Evolutionary conservation across 1,140 invertebrate genomes (phyloP), one percentile per base, ranked within the genome.

Genomic region (Drosophila rhopaloa): DNA sequence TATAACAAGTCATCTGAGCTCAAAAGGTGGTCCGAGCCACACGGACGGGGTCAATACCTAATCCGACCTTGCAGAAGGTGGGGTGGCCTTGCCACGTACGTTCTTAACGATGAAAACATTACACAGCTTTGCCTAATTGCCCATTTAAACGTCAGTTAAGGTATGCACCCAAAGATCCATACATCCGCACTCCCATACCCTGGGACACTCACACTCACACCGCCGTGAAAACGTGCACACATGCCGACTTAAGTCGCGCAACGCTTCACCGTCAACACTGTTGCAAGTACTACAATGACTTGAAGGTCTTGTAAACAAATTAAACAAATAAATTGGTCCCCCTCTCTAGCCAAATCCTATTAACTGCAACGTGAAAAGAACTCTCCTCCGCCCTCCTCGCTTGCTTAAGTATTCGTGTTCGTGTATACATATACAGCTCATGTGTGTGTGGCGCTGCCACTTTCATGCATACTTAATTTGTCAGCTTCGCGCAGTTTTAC

Each of bases 401-500:
- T 2, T 43, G 24, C 44, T 40, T 19, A 9, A 43, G 44, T 24
- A 27, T 29, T 16, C 27, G 11, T 24, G 35, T 29, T 16, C 27
- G 11, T 11, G 13, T 16, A 13, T 19, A 14, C n/a, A 14, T 32
- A 40, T 27, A 8, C 27, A 46, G 37, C 55, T 58, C 38, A 35
- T 40, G 24, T 29, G 14, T 11, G 41, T 16, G 19, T 40, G 24
- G 14, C 32, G 19, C 57, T 65, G 62, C 65, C 59, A 74, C 76
- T 80, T 80, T 78, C 83, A 89, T 89, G 83, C 83, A 89, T 89
- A 83, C 84, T 89, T 80, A 89, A 88, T 84, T 83, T 89, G 76
- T 80, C 67, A 83, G 83, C 67, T 89, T 83, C 62, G 19, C 75
- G 50, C 61, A 53, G 81, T 67, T 74, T 89, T 70, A 67, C 66